Percentiles rank a stretch among this genome's conserved stretches.
Evolutionary conservation across 2,888 invertebrate genomes (phyloP).

Genomic region (Rhamnusium bicolor): DNA sequence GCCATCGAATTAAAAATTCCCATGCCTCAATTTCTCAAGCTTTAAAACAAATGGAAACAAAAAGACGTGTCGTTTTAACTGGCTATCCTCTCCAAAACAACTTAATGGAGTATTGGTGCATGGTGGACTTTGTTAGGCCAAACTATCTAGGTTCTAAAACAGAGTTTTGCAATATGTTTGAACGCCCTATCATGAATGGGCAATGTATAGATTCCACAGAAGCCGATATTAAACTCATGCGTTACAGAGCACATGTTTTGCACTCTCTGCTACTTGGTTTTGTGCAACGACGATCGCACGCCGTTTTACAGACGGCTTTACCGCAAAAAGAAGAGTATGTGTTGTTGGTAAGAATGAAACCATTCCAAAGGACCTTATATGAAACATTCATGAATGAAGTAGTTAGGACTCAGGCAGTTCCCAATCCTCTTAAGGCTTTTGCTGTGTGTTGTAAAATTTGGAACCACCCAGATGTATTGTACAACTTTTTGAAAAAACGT

Average conservation of each 20-base stretch:
- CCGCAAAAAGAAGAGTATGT: slow-evolving; percentile 98
- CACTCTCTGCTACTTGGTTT: slow-evolving; percentile 96
- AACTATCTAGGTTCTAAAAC: slow-evolving; percentile 97
- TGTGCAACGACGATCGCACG: slow-evolving; percentile 93
- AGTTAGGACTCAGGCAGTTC: slow-evolving; percentile 87
- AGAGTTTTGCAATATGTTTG: slow-evolving; percentile 99
- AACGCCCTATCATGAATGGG: slow-evolving; percentile 97
- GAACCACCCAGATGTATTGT: slow-evolving; percentile 95
- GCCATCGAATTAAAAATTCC: slow-evolving; percentile 98
- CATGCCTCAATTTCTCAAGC: slow-evolving; percentile 97
- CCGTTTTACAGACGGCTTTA: slow-evolving; percentile 91
- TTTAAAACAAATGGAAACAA: slow-evolving; percentile 94
- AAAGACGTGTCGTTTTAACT: slow-evolving; percentile 94
- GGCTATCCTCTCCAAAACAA: slow-evolving; percentile 99
- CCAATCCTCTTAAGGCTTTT: slow-evolving; percentile 97
- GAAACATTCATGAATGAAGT: slow-evolving; percentile 95
- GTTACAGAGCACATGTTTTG: slow-evolving; percentile 95
- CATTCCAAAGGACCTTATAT: slow-evolving; percentile 92
- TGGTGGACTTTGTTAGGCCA: slow-evolving; percentile 99
- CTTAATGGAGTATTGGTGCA: slow-evolving; percentile 96
- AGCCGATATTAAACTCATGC: slow-evolving; percentile 93
- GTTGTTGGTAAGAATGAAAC: slow-evolving; percentile 88
- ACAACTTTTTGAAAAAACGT: slow-evolving; percentile 88
- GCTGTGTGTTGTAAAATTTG: slow-evolving; percentile 99
- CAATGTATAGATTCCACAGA: slow-evolving; percentile 98